Percentiles rank a stretch among this genome's conserved stretches.
These are phyloP conservation scores for Sinocyclocheilus anophthalmus DNA, from an alignment of 2,113 vertebrate species.

Conservation along the genomic window DNA sequence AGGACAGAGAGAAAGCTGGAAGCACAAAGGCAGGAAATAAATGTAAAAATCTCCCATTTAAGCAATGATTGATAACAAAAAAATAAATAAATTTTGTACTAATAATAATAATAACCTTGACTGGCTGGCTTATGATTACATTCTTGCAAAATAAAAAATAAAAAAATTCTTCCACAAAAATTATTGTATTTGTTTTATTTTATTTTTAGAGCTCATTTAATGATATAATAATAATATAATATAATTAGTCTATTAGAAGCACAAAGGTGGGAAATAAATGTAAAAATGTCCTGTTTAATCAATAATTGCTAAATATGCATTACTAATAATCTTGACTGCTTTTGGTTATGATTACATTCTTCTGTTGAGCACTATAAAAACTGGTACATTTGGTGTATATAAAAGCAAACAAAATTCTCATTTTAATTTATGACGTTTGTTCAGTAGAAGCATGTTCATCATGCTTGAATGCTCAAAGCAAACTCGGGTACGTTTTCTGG, in stretches of 20 bases:
- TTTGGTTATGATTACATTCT: not conserved
- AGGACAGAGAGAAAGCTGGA: no score
- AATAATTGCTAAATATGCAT: not conserved
- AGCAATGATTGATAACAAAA: not conserved
- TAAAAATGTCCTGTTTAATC: not conserved
- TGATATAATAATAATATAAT: no score
- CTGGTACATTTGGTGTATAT: not conserved
- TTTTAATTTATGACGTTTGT: not conserved
- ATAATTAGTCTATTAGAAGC: not conserved
- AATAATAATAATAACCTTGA: not conserved
- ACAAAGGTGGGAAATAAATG: not conserved
- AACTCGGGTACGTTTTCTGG: not conserved
- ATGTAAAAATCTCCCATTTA: not conserved
- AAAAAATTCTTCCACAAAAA: no score
- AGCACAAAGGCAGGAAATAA: no score
- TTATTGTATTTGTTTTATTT: no score
- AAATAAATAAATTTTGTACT: not conserved
- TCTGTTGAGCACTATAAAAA: not conserved
- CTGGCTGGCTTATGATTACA: not conserved
- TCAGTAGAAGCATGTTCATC: not conserved
- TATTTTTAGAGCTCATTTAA: no score
- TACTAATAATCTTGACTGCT: not conserved
- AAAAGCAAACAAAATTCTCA: not conserved
- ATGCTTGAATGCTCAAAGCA: not conserved
- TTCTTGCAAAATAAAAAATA: not conserved